Evolutionary conservation across 2,797 vertebrate genomes (phyloP), one percentile per base, ranked within the genome.

Genomic region (Sebastes dallii): DNA sequence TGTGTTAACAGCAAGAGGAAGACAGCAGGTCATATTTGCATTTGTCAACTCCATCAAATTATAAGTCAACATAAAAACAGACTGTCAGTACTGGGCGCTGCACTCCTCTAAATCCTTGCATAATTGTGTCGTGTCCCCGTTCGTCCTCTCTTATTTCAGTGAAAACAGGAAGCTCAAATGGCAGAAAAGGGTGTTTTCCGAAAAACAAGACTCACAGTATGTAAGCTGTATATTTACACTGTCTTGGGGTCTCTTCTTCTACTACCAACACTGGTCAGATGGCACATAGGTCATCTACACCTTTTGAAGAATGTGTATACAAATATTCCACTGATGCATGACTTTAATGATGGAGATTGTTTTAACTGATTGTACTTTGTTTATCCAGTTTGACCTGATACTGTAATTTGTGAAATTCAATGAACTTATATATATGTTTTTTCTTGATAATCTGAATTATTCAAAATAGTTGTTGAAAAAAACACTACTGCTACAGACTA

Each of bases 191-290:
- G 73, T 84, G 83, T 79, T 90, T 86, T 82, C 32, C 60, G 78
- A 29, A 67, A 81, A 82, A 72, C 54, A 58, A 81, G 72, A 77
- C 71, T 75, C 24, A n/a, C 66, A 73, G 10, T 54, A 58, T 77
- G 71, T 86, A 75, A 83, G 29, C 75, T 77, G 32, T 84, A 61
- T 76, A 36, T 78, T 78, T 77, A 86, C 82, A 83, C 60, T 69
- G 70, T 74, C 39, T 84, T 58, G 22, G 52, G 25, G 13, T 81
- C 52, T 81, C 59, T 86, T 89, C 66, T 87, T 88, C 67, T 91
- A 72, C 74, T 78, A 87, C 83, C 89, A 90, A 91, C 91, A 94
- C 94, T 94, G 91, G 91, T 92, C 92, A 87, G 83, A 84, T 92
- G 89, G 86, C 89, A 88, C 79, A 86, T 85, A 86, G 27, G 88